These are phyloP conservation scores for Bovichtus diacanthus DNA, from an alignment of 2,797 vertebrate species.

Conservation along the genomic window DNA sequence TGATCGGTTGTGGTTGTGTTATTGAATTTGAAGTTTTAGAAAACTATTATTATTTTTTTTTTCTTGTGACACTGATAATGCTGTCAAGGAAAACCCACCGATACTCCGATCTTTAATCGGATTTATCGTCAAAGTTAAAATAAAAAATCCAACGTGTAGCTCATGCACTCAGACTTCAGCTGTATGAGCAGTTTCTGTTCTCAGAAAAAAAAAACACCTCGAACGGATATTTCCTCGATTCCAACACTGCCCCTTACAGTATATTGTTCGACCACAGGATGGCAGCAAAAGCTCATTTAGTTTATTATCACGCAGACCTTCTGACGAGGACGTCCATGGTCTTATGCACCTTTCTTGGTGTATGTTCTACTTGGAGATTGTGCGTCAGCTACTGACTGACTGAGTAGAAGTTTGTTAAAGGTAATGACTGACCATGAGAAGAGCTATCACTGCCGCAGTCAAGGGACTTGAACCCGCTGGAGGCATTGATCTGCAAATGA, in stretches of 20 bases:
- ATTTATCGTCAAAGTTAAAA: neutral
- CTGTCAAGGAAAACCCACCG: too few relatives aligned
- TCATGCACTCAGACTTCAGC: neutral
- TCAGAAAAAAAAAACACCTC: accelerated
- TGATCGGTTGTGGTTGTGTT: neutral
- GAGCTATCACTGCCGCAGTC: neutral
- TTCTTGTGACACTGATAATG: neutral
- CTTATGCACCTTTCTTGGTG: neutral
- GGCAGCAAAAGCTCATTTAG: conserved; percentile 64
- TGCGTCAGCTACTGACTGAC: neutral
- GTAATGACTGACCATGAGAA: neutral
- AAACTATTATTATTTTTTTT: neutral
- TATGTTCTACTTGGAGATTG: neutral
- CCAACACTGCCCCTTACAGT: neutral
- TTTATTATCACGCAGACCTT: neutral
- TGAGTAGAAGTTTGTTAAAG: neutral
- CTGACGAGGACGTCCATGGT: neutral
- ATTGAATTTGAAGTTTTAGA: neutral
- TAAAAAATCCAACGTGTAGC: neutral
- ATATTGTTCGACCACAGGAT: conserved; percentile 54
- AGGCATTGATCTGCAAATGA: neutral
- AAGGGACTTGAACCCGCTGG: neutral
- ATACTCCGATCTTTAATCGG: neutral
- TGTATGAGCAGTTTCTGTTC: neutral
- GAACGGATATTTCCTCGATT: neutral